These are phyloP conservation scores for Diaprepes abbreviatus DNA, from an alignment of 2,888 invertebrate genomes.

Conservation along the genomic window DNA sequence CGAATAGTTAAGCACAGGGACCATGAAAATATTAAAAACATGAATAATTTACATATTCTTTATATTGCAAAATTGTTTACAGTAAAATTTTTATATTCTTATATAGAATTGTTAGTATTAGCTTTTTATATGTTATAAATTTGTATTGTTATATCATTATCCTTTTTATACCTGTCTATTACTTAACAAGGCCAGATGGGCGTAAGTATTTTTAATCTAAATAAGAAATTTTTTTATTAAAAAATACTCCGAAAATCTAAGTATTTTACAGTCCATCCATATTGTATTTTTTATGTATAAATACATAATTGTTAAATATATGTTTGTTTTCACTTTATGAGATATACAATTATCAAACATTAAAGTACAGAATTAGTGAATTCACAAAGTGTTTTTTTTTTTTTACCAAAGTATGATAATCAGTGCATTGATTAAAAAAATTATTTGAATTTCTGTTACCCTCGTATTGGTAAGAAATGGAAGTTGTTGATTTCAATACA, in stretches of 20 bases:
- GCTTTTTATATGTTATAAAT: not conserved
- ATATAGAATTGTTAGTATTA: not conserved
- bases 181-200: not conserved
- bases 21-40: too few species aligned
- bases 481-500: too few species aligned
- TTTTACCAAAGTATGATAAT: too few species aligned
- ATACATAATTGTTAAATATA: not conserved
- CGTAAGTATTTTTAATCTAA: not conserved
- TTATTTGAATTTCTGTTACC: too few species aligned
- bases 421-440: too few species aligned
- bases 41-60: too few species aligned
- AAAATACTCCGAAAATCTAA: conserved; percentile 10
- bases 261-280: conserved; percentile 17
- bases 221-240: not conserved
- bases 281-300: not conserved
- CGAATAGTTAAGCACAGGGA: too few species aligned
- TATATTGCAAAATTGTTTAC: not conserved
- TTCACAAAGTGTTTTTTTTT: too few species aligned
- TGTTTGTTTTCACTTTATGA: not conserved
- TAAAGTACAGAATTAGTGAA: too few species aligned
- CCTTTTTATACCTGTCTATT: not conserved
- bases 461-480: too few species aligned
- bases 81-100: not conserved
- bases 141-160: not conserved
- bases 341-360: too few species aligned